phyloP scores from a whole-genome alignment of 1,140 invertebrate species.

The Lepidurus arcticus region DNA sequence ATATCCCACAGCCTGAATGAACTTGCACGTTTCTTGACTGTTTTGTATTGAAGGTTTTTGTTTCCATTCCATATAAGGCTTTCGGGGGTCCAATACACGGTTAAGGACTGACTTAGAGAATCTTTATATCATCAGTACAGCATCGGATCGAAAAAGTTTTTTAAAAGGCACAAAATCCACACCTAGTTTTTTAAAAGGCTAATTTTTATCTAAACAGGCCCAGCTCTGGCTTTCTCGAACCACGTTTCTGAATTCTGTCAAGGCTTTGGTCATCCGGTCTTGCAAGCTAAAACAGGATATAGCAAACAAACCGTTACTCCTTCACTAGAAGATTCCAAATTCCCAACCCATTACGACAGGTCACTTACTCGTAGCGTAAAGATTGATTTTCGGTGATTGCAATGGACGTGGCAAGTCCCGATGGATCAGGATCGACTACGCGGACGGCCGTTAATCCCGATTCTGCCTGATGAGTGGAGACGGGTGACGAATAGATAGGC shows the following conservation, averaged over 20 bases:
- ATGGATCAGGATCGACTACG: slow-evolving; percentile 15
- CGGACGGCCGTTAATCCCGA: not conserved
- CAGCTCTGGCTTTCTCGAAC: not conserved
- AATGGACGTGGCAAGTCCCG: not conserved
- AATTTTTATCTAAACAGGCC: not conserved
- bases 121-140: not conserved
- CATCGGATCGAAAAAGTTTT: not conserved
- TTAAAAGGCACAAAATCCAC: not conserved
- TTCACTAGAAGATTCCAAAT: not conserved
- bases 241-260: not conserved
- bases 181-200: not conserved
- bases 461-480: not conserved
- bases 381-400: slow-evolving; percentile 31
- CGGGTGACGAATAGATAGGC: slow-evolving; percentile 9
- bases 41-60: slow-evolving; percentile 15
- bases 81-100: slow-evolving; percentile 16
- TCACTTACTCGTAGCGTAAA: slow-evolving; percentile 31
- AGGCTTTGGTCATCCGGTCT: slow-evolving; percentile 1
- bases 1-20: slow-evolving; percentile 2
- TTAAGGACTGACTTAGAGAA: slow-evolving; percentile 22
- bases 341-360: not conserved
- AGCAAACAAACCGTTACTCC: not conserved
- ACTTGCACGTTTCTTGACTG: slow-evolving; percentile 1
- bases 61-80: slow-evolving; percentile 1
- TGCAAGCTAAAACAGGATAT: not conserved